Base-by-base conservation (phyloP, 2,888 invertebrate genomes). In the Anoplius nigerrimus region DNA sequence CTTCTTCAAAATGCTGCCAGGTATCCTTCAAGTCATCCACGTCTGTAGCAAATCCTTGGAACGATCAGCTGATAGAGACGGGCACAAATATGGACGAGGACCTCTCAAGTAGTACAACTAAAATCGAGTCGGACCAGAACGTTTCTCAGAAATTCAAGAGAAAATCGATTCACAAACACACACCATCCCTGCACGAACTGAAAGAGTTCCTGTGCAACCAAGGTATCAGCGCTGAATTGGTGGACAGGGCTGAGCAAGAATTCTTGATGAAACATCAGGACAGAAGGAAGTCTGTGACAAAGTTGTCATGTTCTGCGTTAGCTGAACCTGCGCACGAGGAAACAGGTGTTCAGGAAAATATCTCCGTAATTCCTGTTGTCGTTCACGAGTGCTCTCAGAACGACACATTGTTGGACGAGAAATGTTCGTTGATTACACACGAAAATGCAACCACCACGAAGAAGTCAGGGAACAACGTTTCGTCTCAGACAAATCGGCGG, bases 141-240 rank as follows among this genome's bases (percentile, higher is more conserved):
- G 15, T 46, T 48, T n/a, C 52, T 11, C 52, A 43, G 8, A 66
- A 46, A 15, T n/a, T 11, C 0, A 46, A 11, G 18, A 22, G n/a
- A 15, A 43, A 13, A 21, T 52, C 6, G 11, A 3, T 18, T 21
- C 66, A 61, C n/a, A 55, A 20, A 18, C 66, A 63, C 1, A 13
- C 55, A 0, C 8, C 16, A 0, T 69, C 58, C 2, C 61, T 72
- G 27, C 24, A 21, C 0, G 54, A 20, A 8, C 8, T 69, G 8
- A 73, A 72, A 15, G 66, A 63, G 15, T 69, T 69, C 15, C 66
- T 73, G 45, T 61, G 22, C 4, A 43, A 53, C 1, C 65, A 72
- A 20, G 69, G 69, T 0, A 54, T 72, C 2, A 56, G 61, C 8
- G 5, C 42, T 0, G 34, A 61, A 13, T 27, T 66, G 20, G 60